Evolutionary conservation across 2,888 invertebrate genomes (phyloP).

Genomic region (Acrocyrtus sp.): DNA sequence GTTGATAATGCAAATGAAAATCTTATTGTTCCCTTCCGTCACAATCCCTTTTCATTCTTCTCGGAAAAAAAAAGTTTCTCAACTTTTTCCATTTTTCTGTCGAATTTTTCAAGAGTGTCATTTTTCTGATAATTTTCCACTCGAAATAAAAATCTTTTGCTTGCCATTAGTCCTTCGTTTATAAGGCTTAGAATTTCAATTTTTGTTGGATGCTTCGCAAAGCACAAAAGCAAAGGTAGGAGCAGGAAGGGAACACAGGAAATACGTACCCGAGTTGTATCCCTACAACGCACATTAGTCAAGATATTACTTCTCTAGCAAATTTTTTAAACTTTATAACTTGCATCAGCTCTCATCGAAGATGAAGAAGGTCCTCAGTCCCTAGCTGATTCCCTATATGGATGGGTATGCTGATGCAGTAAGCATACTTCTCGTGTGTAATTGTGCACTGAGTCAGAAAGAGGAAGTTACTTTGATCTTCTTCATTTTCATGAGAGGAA

Average conservation of each 20-base stretch:
- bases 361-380: no score
- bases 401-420: no score
- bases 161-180: constrained; percentile 1
- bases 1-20: constrained; percentile 19
- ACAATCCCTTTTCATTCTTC: no score
- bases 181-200: background rate
- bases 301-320: no score
- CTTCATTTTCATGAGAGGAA: constrained; percentile 27
- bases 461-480: constrained; percentile 40
- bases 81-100: background rate
- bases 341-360: no score
- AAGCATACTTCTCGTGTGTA: background rate
- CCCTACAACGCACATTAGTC: no score
- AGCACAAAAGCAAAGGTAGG: background rate
- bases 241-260: no score
- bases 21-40: constrained; percentile 22
- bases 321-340: no score
- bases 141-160: constrained; percentile 3
- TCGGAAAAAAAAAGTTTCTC: background rate
- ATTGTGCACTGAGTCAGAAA: constrained; percentile 16
- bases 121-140: background rate
- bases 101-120: constrained; percentile 1
- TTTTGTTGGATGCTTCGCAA: background rate
- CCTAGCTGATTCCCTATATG: no score
- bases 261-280: no score